phyloP scores from a whole-genome alignment of 2,113 vertebrate genomes.

The Azemiops feae region DNA sequence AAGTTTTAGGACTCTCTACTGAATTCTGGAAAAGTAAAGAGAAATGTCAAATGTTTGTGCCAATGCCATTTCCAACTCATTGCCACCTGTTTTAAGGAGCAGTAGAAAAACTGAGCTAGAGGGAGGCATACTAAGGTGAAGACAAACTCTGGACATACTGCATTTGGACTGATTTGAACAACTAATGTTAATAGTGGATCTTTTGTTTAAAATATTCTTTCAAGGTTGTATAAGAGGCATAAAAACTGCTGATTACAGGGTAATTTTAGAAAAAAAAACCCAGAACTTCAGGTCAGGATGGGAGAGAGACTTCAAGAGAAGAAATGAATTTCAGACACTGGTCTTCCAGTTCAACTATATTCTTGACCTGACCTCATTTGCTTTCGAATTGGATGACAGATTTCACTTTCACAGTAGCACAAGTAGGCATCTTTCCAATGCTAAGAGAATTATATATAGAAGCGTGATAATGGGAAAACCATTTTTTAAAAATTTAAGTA shows the following conservation, averaged over 20 bases:
- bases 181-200: background rate
- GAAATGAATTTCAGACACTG: background rate
- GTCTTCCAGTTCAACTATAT: background rate
- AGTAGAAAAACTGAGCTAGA: background rate
- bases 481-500: background rate
- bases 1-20: background rate
- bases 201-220: constrained; percentile 9
- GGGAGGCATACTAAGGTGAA: too few species aligned
- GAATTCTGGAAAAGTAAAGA: background rate
- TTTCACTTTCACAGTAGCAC: background rate
- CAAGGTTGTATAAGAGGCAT: background rate
- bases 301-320: background rate
- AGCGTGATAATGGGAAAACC: background rate
- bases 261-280: background rate
- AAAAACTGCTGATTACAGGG: constrained; percentile 6
- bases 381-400: background rate
- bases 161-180: background rate
- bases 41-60: too few species aligned
- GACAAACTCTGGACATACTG: background rate
- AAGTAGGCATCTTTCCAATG: background rate
- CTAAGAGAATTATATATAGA: background rate
- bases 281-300: background rate
- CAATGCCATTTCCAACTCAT: background rate
- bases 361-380: background rate
- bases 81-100: background rate